Evolutionary conservation across 2,888 invertebrate genomes (phyloP).

Genomic region (Xestia xanthographa): DNA sequence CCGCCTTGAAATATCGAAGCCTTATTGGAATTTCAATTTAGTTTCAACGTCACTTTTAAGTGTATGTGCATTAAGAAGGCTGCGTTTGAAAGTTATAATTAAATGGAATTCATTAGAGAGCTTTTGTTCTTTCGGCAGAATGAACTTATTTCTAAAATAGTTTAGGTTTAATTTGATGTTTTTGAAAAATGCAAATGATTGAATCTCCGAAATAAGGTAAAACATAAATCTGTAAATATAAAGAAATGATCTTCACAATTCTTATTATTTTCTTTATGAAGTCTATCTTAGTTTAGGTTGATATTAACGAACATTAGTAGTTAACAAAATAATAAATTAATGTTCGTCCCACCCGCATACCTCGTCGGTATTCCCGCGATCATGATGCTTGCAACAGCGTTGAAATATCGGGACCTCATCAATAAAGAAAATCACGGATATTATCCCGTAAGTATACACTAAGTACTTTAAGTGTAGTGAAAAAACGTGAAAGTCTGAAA

Average conservation of each 20-base stretch:
- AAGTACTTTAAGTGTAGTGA: no score
- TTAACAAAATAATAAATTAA: no score
- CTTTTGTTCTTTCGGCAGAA: neutral
- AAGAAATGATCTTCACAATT: neutral
- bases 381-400: no score
- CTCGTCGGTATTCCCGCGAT: no score
- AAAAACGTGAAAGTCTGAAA: no score
- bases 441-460: no score
- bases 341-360: no score
- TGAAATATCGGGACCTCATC: no score
- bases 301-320: neutral
- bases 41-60: slow-evolving; percentile 32
- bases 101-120: slow-evolving; percentile 3
- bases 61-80: slow-evolving; percentile 32
- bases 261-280: neutral
- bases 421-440: no score
- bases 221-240: neutral
- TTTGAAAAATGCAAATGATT: neutral
- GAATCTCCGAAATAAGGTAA: neutral
- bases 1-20: slow-evolving; percentile 53
- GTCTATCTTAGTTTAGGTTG: neutral
- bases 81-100: slow-evolving; percentile 3
- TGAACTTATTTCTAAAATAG: neutral
- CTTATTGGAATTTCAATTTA: slow-evolving; percentile 63
- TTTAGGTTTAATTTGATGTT: neutral